phyloP scores from a whole-genome alignment of 2,888 invertebrate species.

The Chymomyza caudatula region DNA sequence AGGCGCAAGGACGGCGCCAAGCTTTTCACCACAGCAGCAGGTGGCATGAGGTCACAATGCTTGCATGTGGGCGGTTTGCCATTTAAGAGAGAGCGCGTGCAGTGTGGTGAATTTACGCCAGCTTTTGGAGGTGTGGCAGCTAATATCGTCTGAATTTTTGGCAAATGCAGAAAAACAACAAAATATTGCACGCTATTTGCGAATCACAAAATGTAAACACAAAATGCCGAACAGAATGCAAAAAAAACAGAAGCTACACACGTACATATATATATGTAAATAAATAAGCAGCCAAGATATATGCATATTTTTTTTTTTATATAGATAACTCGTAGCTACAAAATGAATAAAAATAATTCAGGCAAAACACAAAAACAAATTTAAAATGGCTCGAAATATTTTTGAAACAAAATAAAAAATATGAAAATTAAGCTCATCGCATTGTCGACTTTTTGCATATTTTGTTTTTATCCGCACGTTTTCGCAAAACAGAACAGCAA shows the following conservation, averaged over 20 bases:
- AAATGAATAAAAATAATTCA: neutral
- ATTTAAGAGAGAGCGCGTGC: neutral
- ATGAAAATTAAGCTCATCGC: neutral
- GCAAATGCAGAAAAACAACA: neutral
- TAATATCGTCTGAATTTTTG: neutral
- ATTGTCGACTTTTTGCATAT: conserved; percentile 42
- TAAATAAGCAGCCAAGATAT: neutral
- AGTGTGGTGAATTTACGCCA: neutral
- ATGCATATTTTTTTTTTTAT: neutral
- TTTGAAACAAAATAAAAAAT: neutral
- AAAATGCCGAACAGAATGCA: conserved; percentile 16
- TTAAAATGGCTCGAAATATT: neutral
- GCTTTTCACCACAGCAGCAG: conserved; percentile 12
- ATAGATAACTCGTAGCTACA: neutral
- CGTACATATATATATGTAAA: neutral
- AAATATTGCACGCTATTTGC: neutral
- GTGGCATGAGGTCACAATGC: neutral
- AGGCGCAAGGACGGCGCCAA: conserved; percentile 21
- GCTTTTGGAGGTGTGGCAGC: neutral
- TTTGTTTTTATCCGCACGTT: conserved; percentile 59
- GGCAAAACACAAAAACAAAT: conserved; percentile 9
- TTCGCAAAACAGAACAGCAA: conserved; percentile 45
- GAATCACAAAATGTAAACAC: conserved; percentile 63
- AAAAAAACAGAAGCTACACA: neutral
- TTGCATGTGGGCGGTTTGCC: neutral